Base-by-base conservation (phyloP, 2,797 vertebrate genomes). In the Alectoris magna region DNA sequence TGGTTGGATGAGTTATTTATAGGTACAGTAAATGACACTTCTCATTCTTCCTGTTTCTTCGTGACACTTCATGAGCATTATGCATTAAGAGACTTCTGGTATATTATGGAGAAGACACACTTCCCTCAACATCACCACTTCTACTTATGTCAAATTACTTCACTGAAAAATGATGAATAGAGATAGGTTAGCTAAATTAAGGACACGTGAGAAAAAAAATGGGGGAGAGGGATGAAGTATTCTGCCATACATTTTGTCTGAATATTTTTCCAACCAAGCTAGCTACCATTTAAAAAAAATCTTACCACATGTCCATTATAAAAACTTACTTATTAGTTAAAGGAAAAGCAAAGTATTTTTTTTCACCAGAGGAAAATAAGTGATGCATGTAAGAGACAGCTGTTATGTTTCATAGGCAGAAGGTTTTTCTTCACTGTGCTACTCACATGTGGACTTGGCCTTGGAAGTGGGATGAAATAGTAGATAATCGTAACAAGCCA, bases 331-430 rank as follows among this genome's bases (percentile, higher is more conserved):
- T 70, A 86, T 63, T n/a, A 82, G 7, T 75, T 87, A 56, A 76
- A 27, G 34, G 55, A 77, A 80, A 87, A 81, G 29, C 11, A 90
- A 75, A 81, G n/a, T 75, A 70, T 70, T 64, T 14, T 76, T 76
- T 86, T 95, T 90, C 60, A 90, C 36, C n/a, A 73, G 41, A 14
- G 51, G 23, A 91, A 80, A 22, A 60, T 19, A 92, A 87, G 59
- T 0, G 38, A 49, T 84, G 60, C 82, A 49, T 71, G 27, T 51
- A 92, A 91, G 34, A 46, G 48, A 89, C 72, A 93, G 64, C 67
- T 94, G 63, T 60, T 94, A 31, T 36, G 87, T 84, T 75, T 94
- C 82, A 88, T 4, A 75, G 66, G 41, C 55, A 90, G 66, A 36
- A 76, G 44, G 34, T 10, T 87, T 90, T 96, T 78, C 24, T 43